A percentile compares a stretch with the other conserved stretches of the same genome.
These are phyloP conservation scores for Ceyx melanurus DNA, from an alignment of 2,113 vertebrate genomes.

Conservation along the genomic window DNA sequence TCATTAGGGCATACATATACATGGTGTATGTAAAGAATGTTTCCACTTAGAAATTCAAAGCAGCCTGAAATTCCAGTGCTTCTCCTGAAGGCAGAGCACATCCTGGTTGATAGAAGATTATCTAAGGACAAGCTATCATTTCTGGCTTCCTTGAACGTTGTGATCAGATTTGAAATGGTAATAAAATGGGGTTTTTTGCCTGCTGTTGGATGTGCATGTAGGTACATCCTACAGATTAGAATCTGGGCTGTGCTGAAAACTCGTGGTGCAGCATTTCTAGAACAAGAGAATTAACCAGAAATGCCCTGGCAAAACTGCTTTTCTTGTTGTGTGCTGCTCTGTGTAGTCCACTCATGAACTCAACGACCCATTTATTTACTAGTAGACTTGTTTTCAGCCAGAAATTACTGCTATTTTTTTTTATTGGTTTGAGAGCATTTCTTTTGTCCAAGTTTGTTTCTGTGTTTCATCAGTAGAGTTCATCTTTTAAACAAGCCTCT, in stretches of 20 bases:
- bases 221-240: neutral
- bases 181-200: neutral
- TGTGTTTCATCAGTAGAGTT: neutral
- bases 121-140: constrained; percentile 47
- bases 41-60: constrained; percentile 41
- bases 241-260: neutral
- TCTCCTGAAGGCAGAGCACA: neutral
- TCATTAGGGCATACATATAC: neutral
- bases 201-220: neutral
- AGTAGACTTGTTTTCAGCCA: neutral
- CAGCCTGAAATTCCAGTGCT: neutral
- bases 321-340: neutral
- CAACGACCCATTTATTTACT: neutral
- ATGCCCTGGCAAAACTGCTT: neutral
- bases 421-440: neutral
- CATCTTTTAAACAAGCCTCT: neutral
- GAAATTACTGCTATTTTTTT: neutral
- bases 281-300: neutral
- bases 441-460: neutral
- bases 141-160: constrained; percentile 34
- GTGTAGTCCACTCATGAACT: neutral
- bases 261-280: neutral
- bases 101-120: constrained; percentile 31
- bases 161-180: constrained; percentile 41
- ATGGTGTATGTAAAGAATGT: neutral